Evolutionary conservation across 2,888 invertebrate species (phyloP).

Genomic region (Cantharis rustica): DNA sequence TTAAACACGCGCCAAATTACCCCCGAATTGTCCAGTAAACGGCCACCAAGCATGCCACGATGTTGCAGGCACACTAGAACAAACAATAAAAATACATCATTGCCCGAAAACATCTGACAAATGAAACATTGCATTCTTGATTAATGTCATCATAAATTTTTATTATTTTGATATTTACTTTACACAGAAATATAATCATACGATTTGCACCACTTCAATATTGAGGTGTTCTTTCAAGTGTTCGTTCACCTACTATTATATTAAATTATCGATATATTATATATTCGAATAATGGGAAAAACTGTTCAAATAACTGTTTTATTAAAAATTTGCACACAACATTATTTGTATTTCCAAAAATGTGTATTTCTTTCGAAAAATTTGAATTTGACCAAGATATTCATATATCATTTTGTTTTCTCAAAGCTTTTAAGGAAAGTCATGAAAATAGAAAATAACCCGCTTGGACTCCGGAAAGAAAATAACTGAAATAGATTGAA

Average conservation of each 20-base stretch:
- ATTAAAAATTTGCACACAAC: too few relatives aligned
- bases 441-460: background rate
- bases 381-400: background rate
- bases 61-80: conserved; percentile 47
- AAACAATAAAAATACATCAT: conserved; percentile 57
- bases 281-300: background rate
- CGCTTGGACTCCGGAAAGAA: too few relatives aligned
- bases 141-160: conserved; percentile 55
- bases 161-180: conserved; percentile 36
- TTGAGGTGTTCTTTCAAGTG: background rate
- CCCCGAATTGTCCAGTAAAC: conserved; percentile 46
- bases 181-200: background rate
- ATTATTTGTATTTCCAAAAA: too few relatives aligned
- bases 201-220: background rate
- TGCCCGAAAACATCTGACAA: conserved; percentile 57
- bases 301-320: background rate
- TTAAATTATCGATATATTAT: background rate
- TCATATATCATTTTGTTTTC: background rate
- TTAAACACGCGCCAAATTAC: conserved; percentile 45
- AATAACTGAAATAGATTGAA: too few relatives aligned
- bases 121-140: conserved; percentile 57
- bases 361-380: background rate
- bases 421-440: background rate
- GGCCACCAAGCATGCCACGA: conserved; percentile 53
- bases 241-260: background rate